Base-by-base conservation (phyloP, 2,797 vertebrate species). In the Ispidina picta region DNA sequence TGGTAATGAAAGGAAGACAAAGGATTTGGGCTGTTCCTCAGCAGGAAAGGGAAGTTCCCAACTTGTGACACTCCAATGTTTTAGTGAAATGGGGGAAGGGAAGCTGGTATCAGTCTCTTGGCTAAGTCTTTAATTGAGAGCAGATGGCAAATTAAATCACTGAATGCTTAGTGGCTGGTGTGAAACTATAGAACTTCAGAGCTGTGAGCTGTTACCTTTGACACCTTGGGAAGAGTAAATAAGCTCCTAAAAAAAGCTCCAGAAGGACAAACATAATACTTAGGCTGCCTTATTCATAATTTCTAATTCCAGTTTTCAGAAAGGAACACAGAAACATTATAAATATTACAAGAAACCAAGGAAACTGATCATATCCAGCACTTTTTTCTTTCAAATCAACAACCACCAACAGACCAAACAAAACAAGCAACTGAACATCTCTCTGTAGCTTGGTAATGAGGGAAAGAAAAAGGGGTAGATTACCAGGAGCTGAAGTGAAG, bases 121-220 rank as follows among this genome's bases (percentile, higher is more conserved):
- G 37, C 60, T 73, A 41, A 68, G 88, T 28, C 46, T 90, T 92
- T 88, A 92, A 92, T 85, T 82, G 83, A 44, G 65, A 94, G 83
- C 93, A 96, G 95, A 91, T 95, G 94, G 92, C 60, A 85, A n/a
- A 93, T 93, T 84, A 92, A 92, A 83, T 90, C 88, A 37, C 75
- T 90, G 60, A 26, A 3, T 84, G 88, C 66, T 76, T 88, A 5
- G 71, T 89, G 83, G 52, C 55, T 95, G 83, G 64, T 94, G 78
- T 90, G 93, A 94, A 95, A 88, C 78, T 83, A 10, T 72, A 39
- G 74, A 83, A 60, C 90, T 94, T 86, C 51, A 82, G 90, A 91
- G 28, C 81, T 83, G 58, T 16, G 90, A 92, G 83, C 78, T 94
- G 90, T 58, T 94, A 91, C 90, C 93, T 94, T 84, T 82, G 75